Conservation (phyloP, 64 coral and sea anemone genomes). For the Montipora sp. region DNA sequence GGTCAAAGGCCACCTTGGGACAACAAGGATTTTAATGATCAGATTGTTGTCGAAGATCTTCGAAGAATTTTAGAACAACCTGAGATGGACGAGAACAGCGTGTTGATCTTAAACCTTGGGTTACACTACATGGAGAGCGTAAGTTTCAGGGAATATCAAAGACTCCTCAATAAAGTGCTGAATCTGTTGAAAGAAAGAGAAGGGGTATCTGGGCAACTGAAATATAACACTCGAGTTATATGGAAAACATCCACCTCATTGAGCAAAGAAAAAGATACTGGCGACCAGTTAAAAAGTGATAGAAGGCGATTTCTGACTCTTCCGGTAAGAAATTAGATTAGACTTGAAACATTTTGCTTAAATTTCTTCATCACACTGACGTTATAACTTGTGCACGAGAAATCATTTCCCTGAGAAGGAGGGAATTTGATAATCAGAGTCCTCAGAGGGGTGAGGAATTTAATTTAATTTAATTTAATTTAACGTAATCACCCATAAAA, state of each 20-base stretch:
- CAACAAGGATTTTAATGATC: conserved; percentile 81
- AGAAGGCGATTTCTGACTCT: conserved; percentile 77
- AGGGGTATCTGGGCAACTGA: conserved; percentile 2
- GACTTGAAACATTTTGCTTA: not conserved
- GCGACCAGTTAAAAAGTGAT: conserved; percentile 57
- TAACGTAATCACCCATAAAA: too few relatives aligned
- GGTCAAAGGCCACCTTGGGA: conserved; percentile 49
- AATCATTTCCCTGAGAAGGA: too few relatives aligned
- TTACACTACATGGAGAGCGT: conserved; percentile 77
- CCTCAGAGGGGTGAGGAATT: too few relatives aligned
- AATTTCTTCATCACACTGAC: not conserved
- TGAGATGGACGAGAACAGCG: conserved; percentile 80
- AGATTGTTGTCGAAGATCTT: conserved; percentile 57
- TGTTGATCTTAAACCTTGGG: conserved; percentile 87
- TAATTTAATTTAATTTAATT: too few relatives aligned
- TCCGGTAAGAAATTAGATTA: conserved; percentile 71
- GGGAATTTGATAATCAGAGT: too few relatives aligned
- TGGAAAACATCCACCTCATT: conserved; percentile 92
- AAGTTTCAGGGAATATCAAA: conserved; percentile 61
- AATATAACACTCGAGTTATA: conserved; percentile 66
- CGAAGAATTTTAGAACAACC: conserved; percentile 43
- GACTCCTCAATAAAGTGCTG: conserved; percentile 65
- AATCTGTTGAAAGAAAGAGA: conserved; percentile 45
- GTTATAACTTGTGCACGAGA: not conserved
- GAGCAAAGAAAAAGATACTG: conserved; percentile 87